Evolutionary conservation across 2,113 vertebrate genomes (phyloP), one percentile per base, ranked within the genome.

Genomic region (Merops nubicus): DNA sequence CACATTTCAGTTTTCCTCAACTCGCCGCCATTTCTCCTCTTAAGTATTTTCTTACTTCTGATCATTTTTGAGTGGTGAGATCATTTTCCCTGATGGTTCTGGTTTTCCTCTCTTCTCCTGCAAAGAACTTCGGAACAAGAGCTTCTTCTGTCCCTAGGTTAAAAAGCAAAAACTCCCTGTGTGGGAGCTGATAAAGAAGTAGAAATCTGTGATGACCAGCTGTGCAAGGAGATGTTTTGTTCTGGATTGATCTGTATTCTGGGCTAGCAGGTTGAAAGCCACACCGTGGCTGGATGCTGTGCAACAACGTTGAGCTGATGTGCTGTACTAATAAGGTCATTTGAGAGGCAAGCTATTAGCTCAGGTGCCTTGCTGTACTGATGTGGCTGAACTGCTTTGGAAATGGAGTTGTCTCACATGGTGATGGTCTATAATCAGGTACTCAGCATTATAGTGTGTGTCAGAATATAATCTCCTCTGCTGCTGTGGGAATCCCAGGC

Each of bases 41-140:
- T 36, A 2, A 80, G 26, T 74, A 57, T 93, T 80, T 93, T 86
- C 63, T 89, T 77, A 70, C 26, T 85, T 93, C 14, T 50, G 54
- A 86, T 91, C 11, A 56, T 70, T 84, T 73, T 72, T 64, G 56
- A 91, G 80, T 16, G 0, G 40, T 2, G 2, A n/a, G 18, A 75
- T 88, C 2, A 29, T 91, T 85, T 82, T 83, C 63, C 42, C 11
- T 65, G 34, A 16, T 3, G 10, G 12, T 75, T 79, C 83, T 79
- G 22, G 16, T 76, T 78, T 79, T 64, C 33, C 20, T 85, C 20
- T 68, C 40, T 63, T 40, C 57, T 88, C 6, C 69, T 85, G n/a
- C 50, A 40, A 68, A 87, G 28, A 51, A 18, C 51, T 77, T 54
- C 62, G 50, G 33, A 87, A 45, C 25, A 34, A n/a, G 29, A 83